These are phyloP conservation scores for Danio rerio DNA, from an alignment of 2,113 vertebrate species.

Conservation along the genomic window DNA sequence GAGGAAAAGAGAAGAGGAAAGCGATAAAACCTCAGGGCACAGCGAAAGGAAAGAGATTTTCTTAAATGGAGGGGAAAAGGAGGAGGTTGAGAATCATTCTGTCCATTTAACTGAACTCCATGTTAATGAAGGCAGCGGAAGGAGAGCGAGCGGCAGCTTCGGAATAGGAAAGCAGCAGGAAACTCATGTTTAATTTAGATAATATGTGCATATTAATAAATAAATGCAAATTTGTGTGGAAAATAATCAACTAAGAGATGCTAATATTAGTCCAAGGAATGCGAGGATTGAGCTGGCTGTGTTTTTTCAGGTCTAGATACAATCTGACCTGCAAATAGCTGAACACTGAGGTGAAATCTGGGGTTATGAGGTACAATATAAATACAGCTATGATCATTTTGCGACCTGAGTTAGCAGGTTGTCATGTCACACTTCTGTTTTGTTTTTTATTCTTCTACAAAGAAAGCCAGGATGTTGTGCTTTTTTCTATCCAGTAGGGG, in stretches of 20 bases:
- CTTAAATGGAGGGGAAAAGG: conserved; percentile 15
- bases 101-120: conserved; percentile 26
- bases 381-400: background rate
- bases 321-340: background rate
- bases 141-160: background rate
- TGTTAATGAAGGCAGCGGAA: background rate
- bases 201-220: conserved; percentile 58
- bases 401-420: background rate
- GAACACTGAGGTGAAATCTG: background rate
- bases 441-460: background rate
- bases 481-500: conserved; percentile 69
- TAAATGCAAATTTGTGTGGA: conserved; percentile 50
- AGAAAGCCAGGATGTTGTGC: conserved; percentile 25
- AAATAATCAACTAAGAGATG: conserved; percentile 23
- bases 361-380: background rate
- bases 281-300: background rate
- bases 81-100: conserved; percentile 29
- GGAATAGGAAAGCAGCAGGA: conserved; percentile 30
- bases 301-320: background rate
- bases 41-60: conserved; percentile 19
- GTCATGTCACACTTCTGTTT: background rate
- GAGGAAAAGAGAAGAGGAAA: conserved; percentile 30
- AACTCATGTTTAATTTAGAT: conserved; percentile 53
- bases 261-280: background rate
- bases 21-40: conserved; percentile 24